Evolutionary conservation across 2,113 vertebrate genomes (phyloP).

Genomic region (Andinoacara biseriatus): DNA sequence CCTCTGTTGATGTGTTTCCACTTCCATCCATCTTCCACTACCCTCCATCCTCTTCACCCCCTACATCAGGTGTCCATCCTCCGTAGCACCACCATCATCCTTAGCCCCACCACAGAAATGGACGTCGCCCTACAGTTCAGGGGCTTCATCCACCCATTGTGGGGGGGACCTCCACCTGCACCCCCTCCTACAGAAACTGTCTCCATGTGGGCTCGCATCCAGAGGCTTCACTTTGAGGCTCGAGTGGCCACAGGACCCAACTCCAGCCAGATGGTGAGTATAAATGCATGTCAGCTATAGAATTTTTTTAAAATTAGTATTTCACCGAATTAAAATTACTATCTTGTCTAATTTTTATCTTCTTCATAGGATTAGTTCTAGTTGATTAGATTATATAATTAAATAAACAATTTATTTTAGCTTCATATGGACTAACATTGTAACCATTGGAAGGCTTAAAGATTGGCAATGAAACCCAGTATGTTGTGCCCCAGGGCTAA

Average conservation of each 20-base stretch:
- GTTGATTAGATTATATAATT: neutral
- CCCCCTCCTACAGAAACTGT: constrained; percentile 79
- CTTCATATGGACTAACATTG: neutral
- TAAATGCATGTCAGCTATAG: neutral
- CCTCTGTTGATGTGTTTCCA: constrained; percentile 69
- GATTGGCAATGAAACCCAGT: neutral
- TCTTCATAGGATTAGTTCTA: neutral
- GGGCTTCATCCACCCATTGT: constrained; percentile 89
- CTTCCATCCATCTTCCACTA: constrained; percentile 50
- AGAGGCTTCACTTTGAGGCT: constrained; percentile 88
- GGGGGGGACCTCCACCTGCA: constrained; percentile 80
- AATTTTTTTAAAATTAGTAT: too few species aligned
- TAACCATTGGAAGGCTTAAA: neutral
- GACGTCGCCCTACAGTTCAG: constrained; percentile 89
- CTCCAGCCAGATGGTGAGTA: constrained; percentile 84
- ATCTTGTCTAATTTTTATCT: neutral
- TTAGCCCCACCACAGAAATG: constrained; percentile 88
- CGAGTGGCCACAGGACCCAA: constrained; percentile 84
- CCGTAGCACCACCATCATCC: constrained; percentile 87
- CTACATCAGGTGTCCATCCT: constrained; percentile 85
- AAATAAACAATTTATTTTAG: neutral
- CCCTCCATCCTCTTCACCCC: constrained; percentile 35
- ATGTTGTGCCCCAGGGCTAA: neutral
- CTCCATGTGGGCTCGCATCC: constrained; percentile 88
- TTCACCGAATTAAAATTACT: neutral